Conservation (phyloP, 1,140 invertebrate genomes). For the Asbolus verrucosus region DNA sequence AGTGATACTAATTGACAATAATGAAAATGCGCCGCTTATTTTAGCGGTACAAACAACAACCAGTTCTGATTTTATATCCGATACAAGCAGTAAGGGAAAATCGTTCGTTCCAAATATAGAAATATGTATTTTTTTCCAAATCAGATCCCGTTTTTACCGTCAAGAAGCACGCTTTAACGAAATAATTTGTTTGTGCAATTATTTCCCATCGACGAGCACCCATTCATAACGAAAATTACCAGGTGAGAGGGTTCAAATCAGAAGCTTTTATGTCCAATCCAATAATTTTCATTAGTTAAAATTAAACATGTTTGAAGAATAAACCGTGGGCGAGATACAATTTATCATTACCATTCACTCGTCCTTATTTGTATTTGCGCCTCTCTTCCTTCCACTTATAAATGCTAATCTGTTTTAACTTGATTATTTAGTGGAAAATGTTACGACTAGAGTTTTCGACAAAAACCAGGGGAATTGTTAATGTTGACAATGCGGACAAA, state of each 20-base stretch:
- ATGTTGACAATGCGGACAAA: background rate
- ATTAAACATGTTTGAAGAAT: constrained; percentile 34
- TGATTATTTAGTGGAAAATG: constrained; percentile 31
- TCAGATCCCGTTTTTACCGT: background rate
- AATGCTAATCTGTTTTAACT: constrained; percentile 37
- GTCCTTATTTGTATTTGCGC: constrained; percentile 3
- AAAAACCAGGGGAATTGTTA: constrained; percentile 11
- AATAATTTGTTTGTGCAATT: constrained; percentile 36
- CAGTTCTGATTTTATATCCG: background rate
- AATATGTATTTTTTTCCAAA: too few relatives aligned
- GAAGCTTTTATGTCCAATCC: constrained; percentile 35
- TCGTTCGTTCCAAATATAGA: constrained; percentile 1
- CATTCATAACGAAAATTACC: constrained; percentile 27
- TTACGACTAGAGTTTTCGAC: constrained; percentile 10
- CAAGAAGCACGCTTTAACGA: constrained; percentile 9
- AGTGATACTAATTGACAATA: constrained; percentile 15
- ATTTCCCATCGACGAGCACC: constrained; percentile 18
- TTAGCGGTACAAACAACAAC: background rate
- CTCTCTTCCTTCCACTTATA: constrained; percentile 12
- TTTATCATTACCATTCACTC: constrained; percentile 32
- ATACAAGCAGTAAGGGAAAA: too few relatives aligned
- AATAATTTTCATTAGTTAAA: constrained; percentile 40
- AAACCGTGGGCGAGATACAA: constrained; percentile 35
- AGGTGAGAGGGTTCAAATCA: constrained; percentile 35
- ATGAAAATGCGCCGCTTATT: background rate